Evolutionary conservation across 2,888 invertebrate genomes (phyloP), one percentile per base, ranked within the genome.

Genomic region (Carpatolechia fugitivella): DNA sequence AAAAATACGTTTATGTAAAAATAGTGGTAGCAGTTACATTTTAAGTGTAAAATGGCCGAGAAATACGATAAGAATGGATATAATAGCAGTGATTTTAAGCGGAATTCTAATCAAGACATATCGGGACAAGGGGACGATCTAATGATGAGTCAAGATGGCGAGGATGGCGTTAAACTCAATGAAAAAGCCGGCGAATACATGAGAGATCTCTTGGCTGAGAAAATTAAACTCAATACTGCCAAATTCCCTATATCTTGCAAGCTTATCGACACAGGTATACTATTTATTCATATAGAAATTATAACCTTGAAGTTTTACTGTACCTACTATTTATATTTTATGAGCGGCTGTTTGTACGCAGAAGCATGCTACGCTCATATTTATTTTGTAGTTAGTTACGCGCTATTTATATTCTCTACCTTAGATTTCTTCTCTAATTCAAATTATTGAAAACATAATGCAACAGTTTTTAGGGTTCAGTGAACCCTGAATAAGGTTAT

Each of bases 171-270:
- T 49, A 91, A 91, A 71, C 82, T 93, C 57, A 92, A 92, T 63
- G 94, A 94, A 76, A 95, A 95, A 85, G 94, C 94, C 76, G 94
- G 92, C 54, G 95, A 96, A 84, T 96, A 96, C 73, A 93, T 96
- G 74, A 91, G 93, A 18, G 95, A 95, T 73, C 89, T 96, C 56
- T 75, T 96, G 58, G 91, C 92, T 49, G 95, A 95, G 72, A 94
- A 94, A 77, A 91, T 93, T 56, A 92, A 92, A 63, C 85, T 95
- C 62, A 94, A 92, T 65, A 86, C 92, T 62, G 89, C 92, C 50
- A 94, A 94, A 74, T 94, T 93, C 79, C 94, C 95, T 14, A 92
- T 94, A 65, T 93, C 94, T 6, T 88, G 92, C 29, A 92, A 93
- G 62, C 91, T 96, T 40, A 91, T 96, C 65, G 95, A 95, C 70